Evolutionary conservation across 92 coral and sea anemone species (phyloP), one percentile per base, ranked within the genome.

Genomic region (Epizoanthus stellaris): DNA sequence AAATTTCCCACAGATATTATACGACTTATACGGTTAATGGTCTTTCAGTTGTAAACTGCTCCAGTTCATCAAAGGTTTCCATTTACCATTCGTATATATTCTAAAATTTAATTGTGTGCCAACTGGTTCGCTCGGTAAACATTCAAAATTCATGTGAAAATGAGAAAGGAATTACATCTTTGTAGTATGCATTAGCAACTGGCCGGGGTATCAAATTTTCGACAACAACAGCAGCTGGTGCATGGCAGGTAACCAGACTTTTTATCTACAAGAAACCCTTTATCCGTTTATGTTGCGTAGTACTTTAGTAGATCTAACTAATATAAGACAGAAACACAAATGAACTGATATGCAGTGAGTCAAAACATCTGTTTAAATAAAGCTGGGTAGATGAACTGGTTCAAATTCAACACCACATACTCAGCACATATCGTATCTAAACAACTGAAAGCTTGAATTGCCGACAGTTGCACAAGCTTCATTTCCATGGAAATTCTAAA

Each of bases 131-230:
- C 60, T 58, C 49, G 38, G 69, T 43, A 76, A 76, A 60, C 82
- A 76, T 58, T 75, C 34, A 36, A 60, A 40, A 63, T 76, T 76
- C 82, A 30, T 59, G 62, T 40, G 69, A 67, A 76, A 76, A 76
- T 76, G 39, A 53, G 19, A 14, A 59, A 59, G 53, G 65, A 76
- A 38, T 60, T 20, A 40, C 36, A 36, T 76, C 36, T 34, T 76
- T 36, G 68, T 60, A 40, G 56, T 4, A 76, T 60, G 56, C 56
- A 76, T 76, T 76, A 76, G 69, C 69, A n/a, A 75, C 30, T 59
- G 38, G 82, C 5, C 11, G 56, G 68, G 82, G 45, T 39, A 34
- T 60, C 36, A 43, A 6, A 38, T 60, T 10, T 12, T 19, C 67
- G 1, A 11, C 43, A 62, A 13, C 71, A 42, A 42, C 72, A 19